Evolutionary conservation across 2,888 invertebrate genomes (phyloP), one percentile per base, ranked within the genome.

Genomic region (Gisinianus flammeolus): DNA sequence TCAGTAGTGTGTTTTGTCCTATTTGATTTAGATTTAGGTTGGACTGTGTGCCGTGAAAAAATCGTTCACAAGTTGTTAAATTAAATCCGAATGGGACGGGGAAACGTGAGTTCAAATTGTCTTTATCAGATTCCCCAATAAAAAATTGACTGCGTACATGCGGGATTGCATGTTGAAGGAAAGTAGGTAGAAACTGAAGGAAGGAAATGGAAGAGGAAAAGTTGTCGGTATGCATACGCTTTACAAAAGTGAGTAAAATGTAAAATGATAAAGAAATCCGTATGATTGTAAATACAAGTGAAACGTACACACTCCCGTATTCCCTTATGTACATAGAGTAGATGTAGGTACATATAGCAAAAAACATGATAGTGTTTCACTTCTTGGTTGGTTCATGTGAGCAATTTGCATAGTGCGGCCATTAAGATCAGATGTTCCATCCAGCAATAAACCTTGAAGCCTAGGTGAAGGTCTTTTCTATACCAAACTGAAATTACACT

Each of bases 381-480:
- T 71, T 64, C 70, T 74, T 74, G 52, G 24, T 74, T 72, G 24
- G 26, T 74, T 74, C 28, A 73, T 74, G 66, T 74, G 74, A 66
- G 66, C 67, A 80, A 80, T 80, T 80, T 80, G 78, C 80, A 80
- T 80, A 76, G 68, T 71, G 72, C 64, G 54, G 72, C 80, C 80
- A 78, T 80, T 80, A 80, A 80, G 80, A 80, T 80, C 80, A 80
- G 75, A 76, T 80, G 80, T 81, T 81, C 69, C 70, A 78, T 81
- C 69, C 70, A 78, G 81, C 77, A 78, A 79, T 79, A 77, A 79
- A 79, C 73, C 76, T 76, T 78, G 75, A 73, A 69, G 70, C 70
- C 26, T 70, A 71, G 80, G 77, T 80, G 80, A 79, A 77, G 80
- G 79, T 80, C 75, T 77, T 68, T 67, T 70, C 19, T 33, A 68